Conservation (phyloP, 2,113 vertebrate genomes). For the crab-eating macaque (Macaca fascicularis) region T2T-MFA8v1.1 NC_088391.1:82509001-82509500, state of each 20-base stretch:
- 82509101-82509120: background rate
- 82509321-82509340: background rate
- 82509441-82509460: background rate
- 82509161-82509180: no score
- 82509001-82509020: background rate
- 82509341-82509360: background rate
- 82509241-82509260: background rate
- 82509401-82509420: background rate
- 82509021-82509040: background rate
- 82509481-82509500: background rate
- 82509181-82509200: background rate
- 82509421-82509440: background rate
- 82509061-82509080: background rate
- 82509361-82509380: background rate
- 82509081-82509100: background rate
- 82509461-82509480: background rate
- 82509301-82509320: background rate
- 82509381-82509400: background rate
- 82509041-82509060: background rate
- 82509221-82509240: background rate
- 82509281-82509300: background rate
- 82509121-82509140: background rate
- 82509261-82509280: background rate
- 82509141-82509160: background rate
- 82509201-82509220: background rate